Base-by-base conservation (phyloP, 1,140 invertebrate species). In the Drosophila serrata region DNA sequence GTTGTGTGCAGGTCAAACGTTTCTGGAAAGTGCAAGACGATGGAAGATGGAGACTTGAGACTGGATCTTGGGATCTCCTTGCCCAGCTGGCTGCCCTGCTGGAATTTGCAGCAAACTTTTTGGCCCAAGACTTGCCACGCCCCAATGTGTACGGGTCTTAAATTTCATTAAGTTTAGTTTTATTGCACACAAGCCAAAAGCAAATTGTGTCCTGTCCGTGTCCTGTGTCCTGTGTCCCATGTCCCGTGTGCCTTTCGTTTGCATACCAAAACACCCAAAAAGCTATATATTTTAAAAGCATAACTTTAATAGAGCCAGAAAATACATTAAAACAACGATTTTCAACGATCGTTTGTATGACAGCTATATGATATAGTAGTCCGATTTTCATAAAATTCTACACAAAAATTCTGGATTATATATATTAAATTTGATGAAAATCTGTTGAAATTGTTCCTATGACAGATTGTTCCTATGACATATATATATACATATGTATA, bases 111-210 rank as follows among this genome's bases (percentile, higher is more conserved):
- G 46, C 48, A 76, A 86, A 76, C 74, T 86, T 70, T 75, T 35
- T 37, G 51, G 29, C 24, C 42, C 43, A 68, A 57, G 79, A 72
- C 49, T 53, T 64, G 31, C 49, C 68, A 57, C 68, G 57, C 62
- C 57, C 70, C 49, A 19, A 48, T 45, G 55, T 73, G 49, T 59
- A 55, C 49, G 53, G 69, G 78, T 85, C 64, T 90, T 81, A 85
- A 90, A 90, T 90, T 90, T 79, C 79, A 90, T 90, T 90, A 85
- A 60, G 86, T 88, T 81, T 79, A 73, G 78, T 88, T 90, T 90
- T 90, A 79, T 86, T 86, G 80, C 73, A 57, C 53, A 63, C 63
- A 73, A 63, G 62, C 68, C 68, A 46, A 73, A 35, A 53, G 63
- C 69, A 73, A 75, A 79, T 79, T 76, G 60, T 76, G 65, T 82